phyloP scores from a whole-genome alignment of 2,797 vertebrate species.

The Sebastes paucispinis region DNA sequence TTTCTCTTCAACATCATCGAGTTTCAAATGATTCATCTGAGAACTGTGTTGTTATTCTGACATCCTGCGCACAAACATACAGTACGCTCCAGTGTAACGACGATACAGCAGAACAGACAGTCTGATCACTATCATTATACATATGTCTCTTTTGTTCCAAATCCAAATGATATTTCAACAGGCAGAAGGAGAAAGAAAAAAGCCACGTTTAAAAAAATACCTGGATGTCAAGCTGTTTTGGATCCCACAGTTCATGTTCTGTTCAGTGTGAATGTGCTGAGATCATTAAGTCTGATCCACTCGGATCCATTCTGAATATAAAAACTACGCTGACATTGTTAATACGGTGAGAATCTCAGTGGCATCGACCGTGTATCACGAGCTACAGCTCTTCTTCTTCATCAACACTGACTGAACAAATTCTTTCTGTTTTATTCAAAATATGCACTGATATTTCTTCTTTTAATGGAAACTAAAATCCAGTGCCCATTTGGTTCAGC shows the following conservation, averaged over 20 bases:
- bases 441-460: not conserved
- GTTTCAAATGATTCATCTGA: not conserved
- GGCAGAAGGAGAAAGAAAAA: not conserved
- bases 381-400: not conserved
- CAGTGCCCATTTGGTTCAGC: not conserved
- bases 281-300: not conserved
- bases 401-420: not conserved
- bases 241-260: not conserved
- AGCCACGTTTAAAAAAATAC: not conserved
- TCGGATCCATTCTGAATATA: not conserved
- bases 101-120: conserved; percentile 39
- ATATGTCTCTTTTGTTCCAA: not conserved
- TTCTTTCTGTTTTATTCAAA: accelerated
- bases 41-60: not conserved
- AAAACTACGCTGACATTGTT: not conserved
- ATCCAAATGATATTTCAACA: not conserved
- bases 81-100: conserved; percentile 59
- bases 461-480: not conserved
- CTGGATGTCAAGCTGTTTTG: not conserved
- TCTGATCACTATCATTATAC: not conserved
- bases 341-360: not conserved
- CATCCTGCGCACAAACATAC: not conserved
- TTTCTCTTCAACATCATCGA: not conserved
- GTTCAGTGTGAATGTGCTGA: not conserved
- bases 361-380: not conserved